phyloP scores from a whole-genome alignment of 2,797 vertebrate genomes.

The Pangasius sanitwongsei region DNA sequence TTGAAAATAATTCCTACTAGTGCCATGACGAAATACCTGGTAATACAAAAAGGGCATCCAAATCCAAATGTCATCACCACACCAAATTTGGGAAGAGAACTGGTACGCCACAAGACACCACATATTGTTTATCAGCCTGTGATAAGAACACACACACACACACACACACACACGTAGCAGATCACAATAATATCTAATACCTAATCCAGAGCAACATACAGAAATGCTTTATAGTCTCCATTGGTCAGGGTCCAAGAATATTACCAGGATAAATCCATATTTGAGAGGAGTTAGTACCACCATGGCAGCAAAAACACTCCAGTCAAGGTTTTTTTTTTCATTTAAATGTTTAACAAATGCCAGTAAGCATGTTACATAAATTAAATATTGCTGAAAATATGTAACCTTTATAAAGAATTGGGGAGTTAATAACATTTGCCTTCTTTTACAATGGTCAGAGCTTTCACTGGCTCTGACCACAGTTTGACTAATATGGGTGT shows the following conservation, averaged over 20 bases:
- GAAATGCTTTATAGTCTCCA: neutral
- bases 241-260: neutral
- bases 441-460: conserved; percentile 5
- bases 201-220: neutral
- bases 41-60: conserved; percentile 1
- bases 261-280: neutral
- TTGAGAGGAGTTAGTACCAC: neutral
- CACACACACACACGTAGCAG: neutral
- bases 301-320: neutral
- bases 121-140: neutral
- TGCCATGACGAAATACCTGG: neutral
- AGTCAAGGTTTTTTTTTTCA: neutral
- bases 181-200: neutral
- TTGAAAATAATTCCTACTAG: neutral
- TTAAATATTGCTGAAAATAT: conserved; percentile 10
- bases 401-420: neutral
- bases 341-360: neutral
- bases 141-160: neutral
- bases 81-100: neutral
- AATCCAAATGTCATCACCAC: neutral
- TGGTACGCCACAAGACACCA: too few relatives aligned
- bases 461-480: conserved; percentile 16
- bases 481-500: conserved; percentile 33
- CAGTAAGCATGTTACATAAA: conserved; percentile 6
- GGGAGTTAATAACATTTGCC: neutral